Base-by-base conservation (phyloP, 2,888 invertebrate genomes). In the Caenorhabditis sp. region DNA sequence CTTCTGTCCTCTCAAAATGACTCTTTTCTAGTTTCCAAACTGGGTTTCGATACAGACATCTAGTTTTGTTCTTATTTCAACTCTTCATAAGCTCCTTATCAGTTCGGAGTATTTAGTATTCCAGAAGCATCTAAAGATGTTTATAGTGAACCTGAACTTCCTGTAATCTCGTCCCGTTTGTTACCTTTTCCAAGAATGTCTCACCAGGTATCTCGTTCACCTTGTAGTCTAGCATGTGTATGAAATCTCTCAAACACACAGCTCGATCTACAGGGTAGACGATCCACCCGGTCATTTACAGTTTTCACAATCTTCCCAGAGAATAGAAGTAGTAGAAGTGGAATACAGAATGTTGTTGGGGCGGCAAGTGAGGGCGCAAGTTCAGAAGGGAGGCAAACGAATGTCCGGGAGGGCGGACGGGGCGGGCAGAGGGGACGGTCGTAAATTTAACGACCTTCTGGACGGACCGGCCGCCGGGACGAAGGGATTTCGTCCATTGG, bases 201-300 rank as follows among this genome's bases (percentile, higher is more conserved):
- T 40, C 40, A 13, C 20, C 40, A 22, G 8, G 18, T n/a, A 47
- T 35, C 51, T 74, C 80, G 71, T 80, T 62, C 69, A 80, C 80
- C 80, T 50, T 65, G 74, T 65, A 69, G 53, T 74, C 74, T 80
- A 80, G 80, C 80, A 20, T 69, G 80, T 80, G 80, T 58, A 40
- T 55, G 28, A 55, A 9, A n/a, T 22, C 15, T 37, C 40, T 44
- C 37, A 32, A 60, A 80, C 80, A 80, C 80, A 80, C 80, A 80
- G 80, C 80, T 80, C 80, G 74, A 80, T 80, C 80, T 80, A 80
- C 80, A 80, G 80, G 80, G 80, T 80, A 80, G 50, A 80, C 71
- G 74, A 80, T 32, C 8, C 40, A 5, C 20, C 47, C 5, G 20
- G 5, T 20, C n/a, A n/a, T n/a, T n/a, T n/a, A n/a, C n/a, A n/a